Evolutionary conservation across 2,888 invertebrate species (phyloP).

Genomic region (Fissipunctia ypsillon): DNA sequence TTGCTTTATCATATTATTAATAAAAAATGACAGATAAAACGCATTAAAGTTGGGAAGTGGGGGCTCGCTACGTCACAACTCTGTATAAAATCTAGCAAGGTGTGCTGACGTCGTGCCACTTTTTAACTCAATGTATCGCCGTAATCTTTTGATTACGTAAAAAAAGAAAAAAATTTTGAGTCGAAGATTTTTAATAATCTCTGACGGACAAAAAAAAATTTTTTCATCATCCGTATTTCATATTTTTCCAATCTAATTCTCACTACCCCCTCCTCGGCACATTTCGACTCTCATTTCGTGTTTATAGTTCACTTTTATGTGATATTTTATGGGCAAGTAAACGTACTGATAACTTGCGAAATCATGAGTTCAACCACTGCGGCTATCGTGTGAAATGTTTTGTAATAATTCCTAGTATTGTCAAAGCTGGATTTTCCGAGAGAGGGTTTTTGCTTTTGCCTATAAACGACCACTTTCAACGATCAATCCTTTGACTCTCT

Average conservation of each 20-base stretch:
- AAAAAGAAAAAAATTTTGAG: no score
- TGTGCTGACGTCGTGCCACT: no score
- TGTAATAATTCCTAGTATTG: background rate
- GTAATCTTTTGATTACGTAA: no score
- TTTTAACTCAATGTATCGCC: no score
- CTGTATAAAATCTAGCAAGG: no score
- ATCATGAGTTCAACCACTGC: constrained; percentile 21
- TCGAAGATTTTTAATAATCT: no score
- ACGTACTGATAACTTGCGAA: constrained; percentile 26
- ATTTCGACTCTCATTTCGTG: constrained; percentile 11
- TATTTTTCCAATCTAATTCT: background rate
- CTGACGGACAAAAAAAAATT: no score
- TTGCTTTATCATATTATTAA: no score
- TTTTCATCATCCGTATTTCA: no score
- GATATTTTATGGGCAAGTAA: constrained; percentile 40
- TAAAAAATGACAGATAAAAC: no score
- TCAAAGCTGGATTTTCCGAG: background rate
- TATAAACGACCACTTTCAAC: background rate
- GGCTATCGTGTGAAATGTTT: constrained; percentile 5
- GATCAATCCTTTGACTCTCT: background rate
- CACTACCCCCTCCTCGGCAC: background rate
- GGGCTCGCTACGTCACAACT: no score
- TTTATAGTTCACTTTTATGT: constrained; percentile 37
- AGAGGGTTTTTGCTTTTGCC: background rate
- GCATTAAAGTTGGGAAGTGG: no score